Percentiles rank a stretch among this genome's conserved stretches.
Evolutionary conservation across 2,113 vertebrate genomes (phyloP).

Genomic region (Todiramphus chloris): DNA sequence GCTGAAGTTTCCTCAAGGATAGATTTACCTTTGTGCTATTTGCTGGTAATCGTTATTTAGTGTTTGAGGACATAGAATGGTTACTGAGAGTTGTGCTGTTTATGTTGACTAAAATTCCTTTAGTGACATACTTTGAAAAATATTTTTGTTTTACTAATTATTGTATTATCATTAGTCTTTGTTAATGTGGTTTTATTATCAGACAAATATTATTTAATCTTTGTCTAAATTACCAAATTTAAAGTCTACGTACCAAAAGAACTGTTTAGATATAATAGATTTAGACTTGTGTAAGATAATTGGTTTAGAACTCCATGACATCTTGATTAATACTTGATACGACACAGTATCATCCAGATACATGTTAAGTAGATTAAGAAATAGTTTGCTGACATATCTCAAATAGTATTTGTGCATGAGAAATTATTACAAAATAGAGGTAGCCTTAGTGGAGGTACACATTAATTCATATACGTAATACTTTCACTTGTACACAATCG

Average conservation of each 20-base stretch:
- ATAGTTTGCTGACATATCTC: not conserved
- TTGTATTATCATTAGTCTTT: not conserved
- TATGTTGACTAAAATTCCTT: not conserved
- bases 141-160: not conserved
- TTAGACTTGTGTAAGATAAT: not conserved
- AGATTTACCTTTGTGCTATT: conserved; percentile 7
- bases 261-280: not conserved
- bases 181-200: not conserved
- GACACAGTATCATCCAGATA: not conserved
- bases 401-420: not conserved
- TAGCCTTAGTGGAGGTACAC: not conserved
- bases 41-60: not conserved
- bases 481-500: not conserved
- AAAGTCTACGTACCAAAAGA: not conserved
- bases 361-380: not conserved
- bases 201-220: not conserved
- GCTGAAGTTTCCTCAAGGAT: not conserved
- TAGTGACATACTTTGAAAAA: not conserved
- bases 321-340: not conserved
- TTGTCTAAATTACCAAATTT: not conserved
- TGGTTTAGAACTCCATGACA: not conserved
- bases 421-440: not conserved
- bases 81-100: not conserved
- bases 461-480: not conserved
- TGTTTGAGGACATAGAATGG: not conserved